These are phyloP conservation scores for Hetaerina titia DNA, from an alignment of 2,888 invertebrate species.

Conservation along the genomic window DNA sequence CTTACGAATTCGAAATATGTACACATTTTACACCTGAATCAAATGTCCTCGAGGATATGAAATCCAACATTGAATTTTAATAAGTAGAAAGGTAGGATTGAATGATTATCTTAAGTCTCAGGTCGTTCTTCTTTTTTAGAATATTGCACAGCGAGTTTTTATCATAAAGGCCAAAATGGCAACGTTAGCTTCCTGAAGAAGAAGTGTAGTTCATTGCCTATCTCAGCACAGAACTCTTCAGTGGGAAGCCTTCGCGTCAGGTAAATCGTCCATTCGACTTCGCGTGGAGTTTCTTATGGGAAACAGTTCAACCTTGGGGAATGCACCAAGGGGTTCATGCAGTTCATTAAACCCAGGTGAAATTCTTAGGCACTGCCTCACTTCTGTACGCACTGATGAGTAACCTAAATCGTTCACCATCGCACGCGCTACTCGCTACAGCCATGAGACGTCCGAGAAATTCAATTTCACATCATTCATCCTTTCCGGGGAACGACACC, in stretches of 20 bases:
- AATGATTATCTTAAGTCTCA: background rate
- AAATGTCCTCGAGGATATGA: background rate
- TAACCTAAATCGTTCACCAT: no score
- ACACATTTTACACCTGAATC: background rate
- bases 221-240: background rate
- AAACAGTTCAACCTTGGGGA: background rate
- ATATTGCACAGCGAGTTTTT: conserved; percentile 49
- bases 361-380: no score
- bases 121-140: background rate
- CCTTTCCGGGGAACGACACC: background rate
- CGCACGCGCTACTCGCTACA: no score
- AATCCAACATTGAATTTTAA: background rate
- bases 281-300: background rate
- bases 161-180: background rate
- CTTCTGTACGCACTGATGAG: no score
- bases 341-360: no score
- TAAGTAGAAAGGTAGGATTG: background rate
- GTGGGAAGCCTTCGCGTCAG: background rate
- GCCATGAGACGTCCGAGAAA: background rate
- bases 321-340: background rate
- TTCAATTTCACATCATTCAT: background rate
- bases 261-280: background rate
- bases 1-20: background rate
- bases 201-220: background rate
- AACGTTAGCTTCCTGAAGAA: background rate